phyloP scores from a whole-genome alignment of 2,888 invertebrate species.

The Erebia epiphron region DNA sequence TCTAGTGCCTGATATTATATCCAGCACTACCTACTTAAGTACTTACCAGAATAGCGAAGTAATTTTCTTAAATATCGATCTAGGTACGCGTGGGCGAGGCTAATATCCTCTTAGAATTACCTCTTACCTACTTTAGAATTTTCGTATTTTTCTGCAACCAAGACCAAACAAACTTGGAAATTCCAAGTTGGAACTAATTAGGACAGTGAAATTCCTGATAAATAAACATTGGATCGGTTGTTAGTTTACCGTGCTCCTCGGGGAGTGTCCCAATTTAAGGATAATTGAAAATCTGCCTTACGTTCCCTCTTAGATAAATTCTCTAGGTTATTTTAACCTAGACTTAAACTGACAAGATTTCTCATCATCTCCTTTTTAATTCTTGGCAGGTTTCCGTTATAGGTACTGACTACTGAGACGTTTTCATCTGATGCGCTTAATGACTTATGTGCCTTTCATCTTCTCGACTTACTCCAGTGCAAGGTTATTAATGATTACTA shows the following conservation, averaged over 20 bases:
- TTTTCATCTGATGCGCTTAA: too few species aligned
- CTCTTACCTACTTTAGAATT: background rate
- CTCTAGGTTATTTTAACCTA: too few species aligned
- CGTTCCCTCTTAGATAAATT: too few species aligned
- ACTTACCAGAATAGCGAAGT: conserved; percentile 3
- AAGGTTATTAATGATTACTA: too few species aligned
- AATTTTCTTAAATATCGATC: conserved; percentile 2
- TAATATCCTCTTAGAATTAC: too few species aligned
- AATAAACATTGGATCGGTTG: background rate
- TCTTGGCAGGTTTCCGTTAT: too few species aligned
- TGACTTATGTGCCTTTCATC: too few species aligned
- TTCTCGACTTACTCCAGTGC: too few species aligned
- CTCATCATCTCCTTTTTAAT: too few species aligned
- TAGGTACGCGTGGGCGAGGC: background rate
- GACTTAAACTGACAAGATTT: too few species aligned
- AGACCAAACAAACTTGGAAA: background rate
- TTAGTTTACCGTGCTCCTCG: background rate
- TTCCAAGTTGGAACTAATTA: background rate
- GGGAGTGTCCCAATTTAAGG: background rate
- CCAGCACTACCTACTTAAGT: background rate
- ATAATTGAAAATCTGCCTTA: background rate
- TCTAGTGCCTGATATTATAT: background rate
- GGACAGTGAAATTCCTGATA: background rate
- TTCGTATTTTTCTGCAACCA: background rate
- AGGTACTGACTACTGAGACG: too few species aligned